Evolutionary conservation across 2,797 vertebrate genomes (phyloP).

Genomic region (Crocidura indochinensis): DNA sequence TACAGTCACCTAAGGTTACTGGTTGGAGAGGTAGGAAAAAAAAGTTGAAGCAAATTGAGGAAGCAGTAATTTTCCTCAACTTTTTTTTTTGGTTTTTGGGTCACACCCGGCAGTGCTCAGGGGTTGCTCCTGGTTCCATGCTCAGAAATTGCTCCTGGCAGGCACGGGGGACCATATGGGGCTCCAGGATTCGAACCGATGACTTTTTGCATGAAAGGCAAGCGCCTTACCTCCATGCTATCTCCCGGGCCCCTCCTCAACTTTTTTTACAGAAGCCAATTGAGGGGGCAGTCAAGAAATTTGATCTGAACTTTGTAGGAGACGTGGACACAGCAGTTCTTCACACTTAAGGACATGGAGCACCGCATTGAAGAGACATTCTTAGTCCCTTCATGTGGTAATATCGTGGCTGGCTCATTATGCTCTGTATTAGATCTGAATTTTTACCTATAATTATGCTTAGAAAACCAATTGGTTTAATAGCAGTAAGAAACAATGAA

Average conservation of each 20-base stretch:
- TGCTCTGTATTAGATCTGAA: neutral
- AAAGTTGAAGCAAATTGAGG: neutral
- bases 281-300: neutral
- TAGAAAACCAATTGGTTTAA: constrained; percentile 5
- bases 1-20: no score
- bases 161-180: no score
- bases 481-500: constrained; percentile 53
- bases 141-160: no score
- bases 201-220: no score
- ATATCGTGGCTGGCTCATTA: neutral
- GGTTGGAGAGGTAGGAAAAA: neutral
- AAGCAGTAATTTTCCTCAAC: neutral
- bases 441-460: constrained; percentile 37
- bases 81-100: no score
- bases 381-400: neutral
- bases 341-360: neutral
- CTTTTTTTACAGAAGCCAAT: neutral
- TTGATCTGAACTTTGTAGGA: neutral
- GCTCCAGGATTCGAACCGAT: no score
- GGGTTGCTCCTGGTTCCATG: no score
- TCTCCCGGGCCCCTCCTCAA: no score
- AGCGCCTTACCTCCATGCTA: no score
- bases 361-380: constrained; percentile 7
- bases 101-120: no score
- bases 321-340: neutral